These are phyloP conservation scores for Otis tarda DNA, from an alignment of 2,113 vertebrate species.

Conservation along the genomic window DNA sequence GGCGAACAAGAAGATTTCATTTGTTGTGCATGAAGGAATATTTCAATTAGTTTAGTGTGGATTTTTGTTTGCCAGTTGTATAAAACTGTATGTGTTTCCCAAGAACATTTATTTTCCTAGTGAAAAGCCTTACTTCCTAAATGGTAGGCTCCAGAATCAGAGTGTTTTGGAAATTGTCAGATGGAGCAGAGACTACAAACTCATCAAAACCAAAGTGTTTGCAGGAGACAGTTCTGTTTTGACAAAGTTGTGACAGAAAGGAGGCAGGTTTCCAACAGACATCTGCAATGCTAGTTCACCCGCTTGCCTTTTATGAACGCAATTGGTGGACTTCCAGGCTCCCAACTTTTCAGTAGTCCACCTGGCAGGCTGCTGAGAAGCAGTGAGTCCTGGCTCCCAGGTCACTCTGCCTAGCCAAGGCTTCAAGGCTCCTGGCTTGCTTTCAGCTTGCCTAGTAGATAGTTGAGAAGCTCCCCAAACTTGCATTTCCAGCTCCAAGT, in stretches of 20 bases:
- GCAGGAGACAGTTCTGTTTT: neutral
- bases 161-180: neutral
- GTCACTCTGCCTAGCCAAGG: neutral
- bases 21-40: neutral
- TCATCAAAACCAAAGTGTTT: neutral
- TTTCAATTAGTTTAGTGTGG: neutral
- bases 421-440: neutral
- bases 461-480: neutral
- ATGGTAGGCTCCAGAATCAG: neutral
- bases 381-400: neutral
- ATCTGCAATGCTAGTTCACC: neutral
- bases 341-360: neutral
- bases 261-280: neutral
- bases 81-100: neutral
- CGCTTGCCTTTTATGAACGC: neutral
- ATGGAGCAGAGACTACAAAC: neutral
- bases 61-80: conserved; percentile 2
- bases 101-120: neutral
- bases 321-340: neutral
- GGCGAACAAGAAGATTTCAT: neutral
- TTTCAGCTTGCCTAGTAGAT: neutral
- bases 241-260: neutral
- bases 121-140: neutral
- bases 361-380: neutral
- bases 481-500: neutral